These are phyloP conservation scores for Augiades crinisus DNA, from an alignment of 2,888 invertebrate species.

Conservation along the genomic window DNA sequence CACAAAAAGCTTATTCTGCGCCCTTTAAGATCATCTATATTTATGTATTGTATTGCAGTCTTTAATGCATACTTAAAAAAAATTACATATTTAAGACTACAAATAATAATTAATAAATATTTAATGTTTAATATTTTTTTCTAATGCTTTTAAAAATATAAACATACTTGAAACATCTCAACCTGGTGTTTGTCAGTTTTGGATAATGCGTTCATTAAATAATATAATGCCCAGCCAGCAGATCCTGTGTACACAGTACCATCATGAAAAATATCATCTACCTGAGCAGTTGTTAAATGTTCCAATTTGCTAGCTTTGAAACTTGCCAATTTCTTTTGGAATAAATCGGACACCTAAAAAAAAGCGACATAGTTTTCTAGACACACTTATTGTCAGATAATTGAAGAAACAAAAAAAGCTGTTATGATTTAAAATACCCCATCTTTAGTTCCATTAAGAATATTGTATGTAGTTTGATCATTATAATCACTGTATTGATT, in stretches of 20 bases:
- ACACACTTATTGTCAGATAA: not conserved
- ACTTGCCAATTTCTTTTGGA: constrained; percentile 57
- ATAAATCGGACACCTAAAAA: constrained; percentile 70
- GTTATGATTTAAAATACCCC: constrained; percentile 40
- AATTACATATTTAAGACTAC: not conserved
- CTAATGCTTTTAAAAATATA: too few species aligned
- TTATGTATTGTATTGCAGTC: constrained; percentile 54
- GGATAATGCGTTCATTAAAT: constrained; percentile 69
- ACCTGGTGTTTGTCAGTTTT: constrained; percentile 42
- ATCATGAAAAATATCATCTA: constrained; percentile 75
- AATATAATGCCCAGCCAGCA: constrained; percentile 85
- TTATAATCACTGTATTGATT: constrained; percentile 75
- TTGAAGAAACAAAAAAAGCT: not conserved
- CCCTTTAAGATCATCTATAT: constrained; percentile 54
- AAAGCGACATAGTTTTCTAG: not conserved
- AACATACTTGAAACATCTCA: constrained; percentile 49
- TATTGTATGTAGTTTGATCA: constrained; percentile 42
- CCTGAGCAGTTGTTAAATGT: constrained; percentile 60
- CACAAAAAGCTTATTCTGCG: constrained; percentile 85
- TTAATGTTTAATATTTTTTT: too few species aligned
- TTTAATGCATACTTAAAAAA: constrained; percentile 31
- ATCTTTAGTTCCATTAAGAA: constrained; percentile 53
- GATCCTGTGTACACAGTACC: constrained; percentile 89
- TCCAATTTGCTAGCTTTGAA: constrained; percentile 65
- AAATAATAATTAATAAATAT: too few species aligned